Base-by-base conservation (phyloP, 2,888 invertebrate genomes). In the Halictus quadricinctus region DNA sequence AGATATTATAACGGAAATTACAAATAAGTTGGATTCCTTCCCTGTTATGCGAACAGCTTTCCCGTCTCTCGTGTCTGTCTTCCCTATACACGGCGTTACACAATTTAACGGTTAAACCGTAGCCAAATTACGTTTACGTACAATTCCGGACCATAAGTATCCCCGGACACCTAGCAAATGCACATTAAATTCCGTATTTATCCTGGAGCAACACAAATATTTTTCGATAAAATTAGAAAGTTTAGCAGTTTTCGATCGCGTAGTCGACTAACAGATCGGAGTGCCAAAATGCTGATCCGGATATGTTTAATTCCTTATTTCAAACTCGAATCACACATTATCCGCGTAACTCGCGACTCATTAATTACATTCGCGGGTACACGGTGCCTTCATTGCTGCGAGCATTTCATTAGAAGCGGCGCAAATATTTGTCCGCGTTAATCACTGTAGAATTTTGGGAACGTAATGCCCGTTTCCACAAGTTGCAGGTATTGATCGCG, bases 1-100 rank as follows among this genome's bases (percentile, higher is more conserved):
- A 58, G 88, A 83, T 86, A 83, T 82, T 80, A 80, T 46, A 21
- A 43, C 72, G 60, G 79, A 80, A 80, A 84, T 86, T 69, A 74
- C 58, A 36, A 85, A 85, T 83, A 72, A 72, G 73, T n/a, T 29
- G 43, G 46, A 84, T 84, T 75, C 78, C 69, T 54, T 36, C 36
- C 18, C 54, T 2, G 36, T 54, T 66, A 36, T 25, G 18, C 12
- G 41, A 12, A 29, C 41, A 18, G 43, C 72, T 25, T 36, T 13
- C 25, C 21, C 43, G n/a, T 46, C 46, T 36, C 54, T 21, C 48
- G 41, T 18, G 25, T 36, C 36, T 41, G n/a, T 60, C 41, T 41
- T 74, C 29, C 7, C 7, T n/a, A 0, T 5, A 43, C 43, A 41
- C 43, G 13, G 70, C 43, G 70, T 43, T 70, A 13, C 43, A n/a